A percentile compares a stretch with the other conserved stretches of the same genome.
Evolutionary conservation across 2,797 vertebrate species (phyloP).

Genomic region (Gallirallus australis): DNA sequence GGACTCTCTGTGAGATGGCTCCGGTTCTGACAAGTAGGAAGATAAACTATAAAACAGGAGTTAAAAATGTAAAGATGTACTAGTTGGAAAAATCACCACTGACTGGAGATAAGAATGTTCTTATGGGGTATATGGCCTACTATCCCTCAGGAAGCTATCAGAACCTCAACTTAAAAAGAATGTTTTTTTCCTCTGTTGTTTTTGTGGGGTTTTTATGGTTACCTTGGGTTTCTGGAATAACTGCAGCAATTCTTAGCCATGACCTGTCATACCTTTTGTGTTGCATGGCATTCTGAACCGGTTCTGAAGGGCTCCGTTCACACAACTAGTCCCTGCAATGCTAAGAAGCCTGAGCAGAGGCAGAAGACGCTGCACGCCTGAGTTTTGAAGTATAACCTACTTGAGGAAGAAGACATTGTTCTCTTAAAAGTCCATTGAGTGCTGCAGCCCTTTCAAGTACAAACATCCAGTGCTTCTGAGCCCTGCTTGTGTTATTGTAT

Average conservation of each 20-base stretch:
- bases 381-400: not conserved
- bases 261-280: not conserved
- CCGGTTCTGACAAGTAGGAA: not conserved
- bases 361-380: not conserved
- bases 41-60: not conserved
- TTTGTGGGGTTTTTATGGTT: not conserved
- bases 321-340: accelerated
- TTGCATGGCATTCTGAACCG: not conserved
- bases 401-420: not conserved
- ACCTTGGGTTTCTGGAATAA: not conserved
- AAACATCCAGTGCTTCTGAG: not conserved
- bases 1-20: not conserved
- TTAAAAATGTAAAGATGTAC: not conserved
- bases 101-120: not conserved
- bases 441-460: not conserved
- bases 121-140: not conserved
- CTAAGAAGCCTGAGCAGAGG: not conserved
- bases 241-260: not conserved
- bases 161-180: not conserved
- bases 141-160: not conserved
- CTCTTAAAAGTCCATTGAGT: not conserved
- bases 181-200: not conserved
- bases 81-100: not conserved
- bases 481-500: not conserved
- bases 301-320: not conserved